phyloP scores from a whole-genome alignment of 2,113 vertebrate species.

The Caloenas nicobarica region DNA sequence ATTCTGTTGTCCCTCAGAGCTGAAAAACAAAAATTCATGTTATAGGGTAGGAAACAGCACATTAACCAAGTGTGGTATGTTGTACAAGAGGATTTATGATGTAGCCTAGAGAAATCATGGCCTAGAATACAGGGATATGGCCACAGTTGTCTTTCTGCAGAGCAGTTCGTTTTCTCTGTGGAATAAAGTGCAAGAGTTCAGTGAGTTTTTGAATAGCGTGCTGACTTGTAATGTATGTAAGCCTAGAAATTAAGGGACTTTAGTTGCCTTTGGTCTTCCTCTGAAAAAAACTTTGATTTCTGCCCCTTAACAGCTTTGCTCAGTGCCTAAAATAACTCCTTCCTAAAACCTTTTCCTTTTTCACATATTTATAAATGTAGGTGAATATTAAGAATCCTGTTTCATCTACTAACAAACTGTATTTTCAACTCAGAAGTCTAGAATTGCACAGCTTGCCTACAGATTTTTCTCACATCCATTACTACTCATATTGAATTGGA shows the following conservation, averaged over 20 bases:
- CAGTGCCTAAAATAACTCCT: background rate
- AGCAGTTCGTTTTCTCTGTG: background rate
- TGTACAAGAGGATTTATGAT: background rate
- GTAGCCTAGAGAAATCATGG: background rate
- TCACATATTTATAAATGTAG: background rate
- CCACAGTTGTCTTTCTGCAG: background rate
- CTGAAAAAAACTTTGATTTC: background rate
- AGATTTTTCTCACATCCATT: background rate
- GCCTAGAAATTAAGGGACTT: background rate
- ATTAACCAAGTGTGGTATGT: background rate
- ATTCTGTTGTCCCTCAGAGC: slow-evolving; percentile 96
- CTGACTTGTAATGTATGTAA: background rate
- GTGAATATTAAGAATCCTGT: background rate
- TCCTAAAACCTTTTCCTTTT: background rate
- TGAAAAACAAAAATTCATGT: slow-evolving; percentile 59
- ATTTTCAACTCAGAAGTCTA: background rate
- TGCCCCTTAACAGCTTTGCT: background rate
- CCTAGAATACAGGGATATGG: background rate
- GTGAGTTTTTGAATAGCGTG: background rate
- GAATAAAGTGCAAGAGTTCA: background rate
- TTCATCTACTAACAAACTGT: background rate
- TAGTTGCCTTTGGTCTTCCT: background rate
- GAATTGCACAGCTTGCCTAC: background rate
- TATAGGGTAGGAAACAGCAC: background rate
- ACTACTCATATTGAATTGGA: background rate